Base-by-base conservation (phyloP, 2,888 invertebrate genomes). In the Apoda limacodes region DNA sequence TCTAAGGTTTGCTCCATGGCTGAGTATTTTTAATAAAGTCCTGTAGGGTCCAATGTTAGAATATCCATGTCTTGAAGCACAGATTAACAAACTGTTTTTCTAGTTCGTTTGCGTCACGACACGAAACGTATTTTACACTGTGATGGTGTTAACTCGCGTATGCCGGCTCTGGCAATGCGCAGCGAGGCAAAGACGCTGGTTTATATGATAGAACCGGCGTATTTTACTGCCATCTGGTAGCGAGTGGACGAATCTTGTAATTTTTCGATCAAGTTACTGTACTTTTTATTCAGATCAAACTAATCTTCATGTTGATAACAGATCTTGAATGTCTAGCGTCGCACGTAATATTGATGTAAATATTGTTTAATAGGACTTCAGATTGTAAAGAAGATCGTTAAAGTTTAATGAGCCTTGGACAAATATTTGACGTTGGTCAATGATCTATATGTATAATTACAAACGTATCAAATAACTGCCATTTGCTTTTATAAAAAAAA, bases 31-130 rank as follows among this genome's bases (percentile, higher is more conserved):
- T 63, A 78, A 47, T 80, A 78, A 32, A 76, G 76, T 65, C 76
- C 78, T 49, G 78, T 80, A 9, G 78, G 78, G 55, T 80, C 78
- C 56, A 80, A 46, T 27, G 70, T 65, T 41, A 66, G 52, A 50
- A 74, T 69, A 66, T 76, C 72, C 78, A 78, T 80, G 54, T 37
- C 54, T 46, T 48, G 37, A 27, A 59, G 56, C 72, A 72, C 75
- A 68, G 58, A 49, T 37, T 52, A 61, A 54, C 67, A 67, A 60
- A 52, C 30, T 55, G 53, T 64, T 60, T 17, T 59, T 64, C 58
- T 47, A 47, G 32, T 39, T 43, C 54, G 56, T 58, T 55, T 50
- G 50, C 54, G 51, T 48, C 56, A 59, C 52, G 52, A 40, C 43
- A 39, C 39, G 33, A 37, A 21, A 37, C 28, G 45, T 45, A 43